Conservation (phyloP, 1,140 invertebrate genomes). For the Aethina tumida region DNA sequence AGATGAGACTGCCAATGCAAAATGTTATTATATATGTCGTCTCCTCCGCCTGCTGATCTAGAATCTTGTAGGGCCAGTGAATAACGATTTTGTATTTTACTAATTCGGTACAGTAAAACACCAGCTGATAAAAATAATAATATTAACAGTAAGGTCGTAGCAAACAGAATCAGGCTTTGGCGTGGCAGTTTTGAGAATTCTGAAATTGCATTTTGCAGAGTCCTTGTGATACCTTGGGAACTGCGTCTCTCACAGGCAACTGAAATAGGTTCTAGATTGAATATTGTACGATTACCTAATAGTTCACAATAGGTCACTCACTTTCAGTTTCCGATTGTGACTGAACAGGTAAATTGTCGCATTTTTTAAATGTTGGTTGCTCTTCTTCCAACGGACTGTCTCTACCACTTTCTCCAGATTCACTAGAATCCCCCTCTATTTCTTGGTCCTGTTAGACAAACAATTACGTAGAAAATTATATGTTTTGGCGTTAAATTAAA, state of each 20-base stretch:
- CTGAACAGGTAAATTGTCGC: too few species aligned
- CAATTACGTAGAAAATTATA: too few species aligned
- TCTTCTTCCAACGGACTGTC: constrained; percentile 20
- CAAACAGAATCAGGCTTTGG: constrained; percentile 33
- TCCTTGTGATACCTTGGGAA: constrained; percentile 14
- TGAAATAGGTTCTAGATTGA: too few species aligned
- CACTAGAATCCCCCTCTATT: constrained; percentile 23
- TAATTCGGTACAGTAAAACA: constrained; percentile 38
- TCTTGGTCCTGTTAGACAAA: constrained; percentile 19
- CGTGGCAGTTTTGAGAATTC: constrained; percentile 25
- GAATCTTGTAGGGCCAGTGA: constrained; percentile 25
- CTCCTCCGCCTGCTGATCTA: constrained; percentile 29
- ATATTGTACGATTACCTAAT: neutral
- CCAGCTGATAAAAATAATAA: constrained; percentile 39
- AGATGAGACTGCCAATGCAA: constrained; percentile 47
- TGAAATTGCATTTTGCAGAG: constrained; percentile 20
- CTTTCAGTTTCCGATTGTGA: constrained; percentile 14
- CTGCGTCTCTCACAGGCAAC: constrained; percentile 17
- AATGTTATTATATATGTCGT: constrained; percentile 48
- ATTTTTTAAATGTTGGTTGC: constrained; percentile 17
- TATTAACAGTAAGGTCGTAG: constrained; percentile 37
- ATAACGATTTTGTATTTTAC: constrained; percentile 35
- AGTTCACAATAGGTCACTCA: neutral
- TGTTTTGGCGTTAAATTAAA: too few species aligned
- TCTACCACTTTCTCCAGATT: constrained; percentile 25